Conservation (phyloP, 2,888 invertebrate species). For the Pinctada fucata region DNA sequence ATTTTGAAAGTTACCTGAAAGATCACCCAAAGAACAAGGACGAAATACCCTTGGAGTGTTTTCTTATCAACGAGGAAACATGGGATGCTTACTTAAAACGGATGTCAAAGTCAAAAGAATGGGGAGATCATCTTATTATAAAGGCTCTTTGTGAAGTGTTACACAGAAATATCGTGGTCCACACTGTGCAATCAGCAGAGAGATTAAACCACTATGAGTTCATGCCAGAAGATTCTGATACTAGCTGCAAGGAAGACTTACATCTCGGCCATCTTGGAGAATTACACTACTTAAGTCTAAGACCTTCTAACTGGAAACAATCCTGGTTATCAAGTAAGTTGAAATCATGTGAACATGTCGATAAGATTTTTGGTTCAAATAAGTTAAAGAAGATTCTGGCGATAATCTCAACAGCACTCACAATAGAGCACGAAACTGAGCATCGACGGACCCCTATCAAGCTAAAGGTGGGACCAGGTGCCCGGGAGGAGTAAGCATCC, state of each 20-base stretch:
- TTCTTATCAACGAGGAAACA: not conserved
- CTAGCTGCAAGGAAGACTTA: not conserved
- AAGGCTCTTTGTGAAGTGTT: not conserved
- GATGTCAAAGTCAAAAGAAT: not conserved
- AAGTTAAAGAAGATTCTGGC: too few relatives aligned
- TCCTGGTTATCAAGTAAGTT: not conserved
- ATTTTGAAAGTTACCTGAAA: not conserved
- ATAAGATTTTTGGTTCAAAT: too few relatives aligned
- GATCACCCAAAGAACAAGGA: not conserved
- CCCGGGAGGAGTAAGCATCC: too few relatives aligned
- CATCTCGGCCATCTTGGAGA: not conserved
- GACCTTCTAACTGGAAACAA: not conserved
- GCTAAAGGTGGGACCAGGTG: too few relatives aligned
- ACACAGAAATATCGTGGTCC: not conserved
- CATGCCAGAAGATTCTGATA: not conserved
- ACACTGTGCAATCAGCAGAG: not conserved
- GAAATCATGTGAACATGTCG: too few relatives aligned
- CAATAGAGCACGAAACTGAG: too few relatives aligned
- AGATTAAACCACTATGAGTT: not conserved
- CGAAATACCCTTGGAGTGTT: not conserved
- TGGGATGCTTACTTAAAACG: not conserved
- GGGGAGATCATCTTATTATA: not conserved
- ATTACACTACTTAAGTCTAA: not conserved
- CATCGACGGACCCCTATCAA: too few relatives aligned
- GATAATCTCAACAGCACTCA: too few relatives aligned